These are phyloP conservation scores for Sphenopsis melanotis DNA, from an alignment of 2,797 vertebrate genomes.

Conservation along the genomic window DNA sequence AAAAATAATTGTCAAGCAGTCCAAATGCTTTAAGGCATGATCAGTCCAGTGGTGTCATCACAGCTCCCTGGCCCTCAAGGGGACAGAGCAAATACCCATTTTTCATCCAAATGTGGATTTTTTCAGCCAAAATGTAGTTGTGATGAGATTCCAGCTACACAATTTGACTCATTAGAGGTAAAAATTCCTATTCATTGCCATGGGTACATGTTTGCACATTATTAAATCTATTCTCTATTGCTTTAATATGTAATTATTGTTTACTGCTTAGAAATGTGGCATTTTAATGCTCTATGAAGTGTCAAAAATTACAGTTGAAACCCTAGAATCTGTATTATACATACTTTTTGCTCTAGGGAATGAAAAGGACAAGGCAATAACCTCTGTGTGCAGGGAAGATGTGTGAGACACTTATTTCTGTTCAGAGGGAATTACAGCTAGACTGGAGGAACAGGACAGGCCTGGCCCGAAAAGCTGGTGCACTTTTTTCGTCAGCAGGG, in stretches of 20 bases:
- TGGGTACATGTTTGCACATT: background rate
- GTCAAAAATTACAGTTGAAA: background rate
- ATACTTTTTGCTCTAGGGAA: background rate
- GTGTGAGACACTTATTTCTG: background rate
- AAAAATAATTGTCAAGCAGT: constrained; percentile 2
- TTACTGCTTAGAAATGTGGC: background rate
- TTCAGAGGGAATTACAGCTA: background rate
- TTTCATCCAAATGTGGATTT: background rate
- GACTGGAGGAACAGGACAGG: background rate
- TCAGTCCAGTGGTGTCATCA: background rate
- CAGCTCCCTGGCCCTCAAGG: background rate
- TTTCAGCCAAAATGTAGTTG: background rate
- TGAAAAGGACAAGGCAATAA: background rate
- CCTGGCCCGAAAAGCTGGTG: background rate
- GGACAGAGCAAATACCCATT: background rate
- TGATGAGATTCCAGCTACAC: background rate
- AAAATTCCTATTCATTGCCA: background rate
- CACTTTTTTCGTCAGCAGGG: fast-evolving
- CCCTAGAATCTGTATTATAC: background rate
- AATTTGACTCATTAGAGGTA: background rate
- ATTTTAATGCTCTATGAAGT: background rate
- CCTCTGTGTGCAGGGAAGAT: background rate
- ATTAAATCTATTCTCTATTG: background rate
- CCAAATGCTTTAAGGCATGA: background rate
- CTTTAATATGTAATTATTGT: background rate